phyloP scores from a whole-genome alignment of 1,140 invertebrate species.

The Nephila pilipes region DNA sequence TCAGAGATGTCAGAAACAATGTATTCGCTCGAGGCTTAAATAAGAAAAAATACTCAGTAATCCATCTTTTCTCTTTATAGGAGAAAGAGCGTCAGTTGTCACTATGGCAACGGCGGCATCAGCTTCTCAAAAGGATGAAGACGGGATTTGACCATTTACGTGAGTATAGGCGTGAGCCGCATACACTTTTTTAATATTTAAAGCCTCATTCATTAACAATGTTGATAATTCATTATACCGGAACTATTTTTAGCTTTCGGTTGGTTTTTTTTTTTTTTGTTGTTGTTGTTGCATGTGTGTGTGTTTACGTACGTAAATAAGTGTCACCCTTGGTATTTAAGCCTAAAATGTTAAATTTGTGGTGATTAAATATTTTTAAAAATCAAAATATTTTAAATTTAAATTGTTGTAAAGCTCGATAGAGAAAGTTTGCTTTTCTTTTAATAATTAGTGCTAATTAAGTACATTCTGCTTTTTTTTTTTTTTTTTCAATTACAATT shows the following conservation, averaged over 20 bases:
- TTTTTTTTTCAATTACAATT: too few species aligned
- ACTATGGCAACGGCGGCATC: constrained; percentile 92
- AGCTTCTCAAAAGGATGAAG: constrained; percentile 89
- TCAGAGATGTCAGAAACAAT: not conserved
- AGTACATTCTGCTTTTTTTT: too few species aligned
- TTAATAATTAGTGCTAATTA: too few species aligned
- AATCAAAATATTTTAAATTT: too few species aligned
- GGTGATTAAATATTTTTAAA: too few species aligned
- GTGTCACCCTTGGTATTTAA: not conserved
- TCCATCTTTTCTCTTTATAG: constrained; percentile 79
- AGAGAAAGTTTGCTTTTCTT: too few species aligned
- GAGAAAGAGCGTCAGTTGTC: constrained; percentile 90
- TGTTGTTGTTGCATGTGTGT: too few species aligned
- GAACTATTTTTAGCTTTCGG: not conserved
- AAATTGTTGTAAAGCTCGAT: too few species aligned
- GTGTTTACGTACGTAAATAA: too few species aligned
- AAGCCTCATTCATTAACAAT: not conserved
- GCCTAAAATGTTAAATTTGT: too few species aligned
- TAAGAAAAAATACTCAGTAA: not conserved
- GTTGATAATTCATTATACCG: not conserved
- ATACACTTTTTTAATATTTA: not conserved
- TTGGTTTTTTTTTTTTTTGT: not conserved
- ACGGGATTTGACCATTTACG: constrained; percentile 86
- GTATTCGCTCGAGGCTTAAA: not conserved
- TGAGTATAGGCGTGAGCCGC: constrained; percentile 81